phyloP scores from a whole-genome alignment of 2,113 vertebrate genomes.

The Elaphurus davidianus region DNA sequence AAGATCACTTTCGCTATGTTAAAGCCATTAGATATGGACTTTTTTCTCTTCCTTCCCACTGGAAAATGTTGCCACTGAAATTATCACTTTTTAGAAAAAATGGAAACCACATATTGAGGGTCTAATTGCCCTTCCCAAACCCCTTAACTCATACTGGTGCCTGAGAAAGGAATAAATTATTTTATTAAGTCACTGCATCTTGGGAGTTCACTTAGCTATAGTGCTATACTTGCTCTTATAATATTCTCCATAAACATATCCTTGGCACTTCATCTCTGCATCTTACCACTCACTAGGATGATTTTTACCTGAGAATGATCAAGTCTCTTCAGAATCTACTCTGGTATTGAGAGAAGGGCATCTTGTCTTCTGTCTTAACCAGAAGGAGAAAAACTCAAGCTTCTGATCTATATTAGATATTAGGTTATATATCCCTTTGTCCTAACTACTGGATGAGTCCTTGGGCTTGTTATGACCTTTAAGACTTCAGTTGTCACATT shows the following conservation, averaged over 20 bases:
- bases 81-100: background rate
- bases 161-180: background rate
- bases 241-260: background rate
- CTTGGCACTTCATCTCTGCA: background rate
- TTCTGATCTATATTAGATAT: background rate
- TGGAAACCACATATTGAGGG: background rate
- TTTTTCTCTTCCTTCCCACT: background rate
- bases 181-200: background rate
- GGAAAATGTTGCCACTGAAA: background rate
- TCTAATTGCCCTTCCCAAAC: background rate
- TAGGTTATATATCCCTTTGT: background rate
- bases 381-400: background rate
- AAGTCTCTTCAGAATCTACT: background rate
- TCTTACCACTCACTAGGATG: background rate
- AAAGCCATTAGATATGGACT: background rate
- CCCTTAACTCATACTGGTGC: background rate
- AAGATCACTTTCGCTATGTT: background rate
- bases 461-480: background rate
- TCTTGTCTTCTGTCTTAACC: background rate
- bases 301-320: background rate
- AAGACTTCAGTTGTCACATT: background rate
- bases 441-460: no score
- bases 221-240: background rate
- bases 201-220: background rate
- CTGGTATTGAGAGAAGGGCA: background rate